Base-by-base conservation (phyloP, 1,140 invertebrate genomes). In the Atta colombica region DNA sequence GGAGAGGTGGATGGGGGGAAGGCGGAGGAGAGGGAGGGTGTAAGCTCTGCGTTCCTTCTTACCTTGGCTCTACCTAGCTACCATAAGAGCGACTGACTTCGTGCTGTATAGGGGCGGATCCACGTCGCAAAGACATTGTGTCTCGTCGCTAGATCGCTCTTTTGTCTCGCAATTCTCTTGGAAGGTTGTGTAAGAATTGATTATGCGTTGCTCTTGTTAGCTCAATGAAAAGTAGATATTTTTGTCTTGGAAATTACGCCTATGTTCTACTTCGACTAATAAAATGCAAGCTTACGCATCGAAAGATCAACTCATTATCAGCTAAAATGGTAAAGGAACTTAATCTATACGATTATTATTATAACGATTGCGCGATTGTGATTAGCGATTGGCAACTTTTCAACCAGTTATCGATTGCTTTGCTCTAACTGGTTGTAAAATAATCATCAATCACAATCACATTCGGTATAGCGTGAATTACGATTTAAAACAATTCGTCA, bases 1-100 rank as follows among this genome's bases (percentile, higher is more conserved):
- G n/a, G 39, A 45, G 39, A 45, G 35, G 60, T 3, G 39, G 10
- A 49, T 8, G n/a, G 39, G 66, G 80, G 45, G 18, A 12, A 45
- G 14, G 49, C 14, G 39, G 25, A 10, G 16, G 49, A 3, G 45
- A n/a, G 58, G 39, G 75, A 49, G 88, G 89, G 68, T 87, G 75
- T 91, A 93, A 92, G 93, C 93, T 93, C 88, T 92, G 91, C 92
- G 87, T 93, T 92, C 90, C 91, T 90, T 82, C 91, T 75, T 87
- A 77, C 82, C 89, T 78, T 86, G 35, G 80, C 68, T 82, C 71
- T 80, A 63, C 72, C 88, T 25, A 49, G 65, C 81, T 45, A 77
- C 53, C 74, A 75, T 84, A 84, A 84, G 80, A 84, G 55, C 25
- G 63, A 81, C 60, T 49, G 25, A 60, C 69, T 60, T 55, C 87